Percentiles rank a stretch among this genome's conserved stretches.
These are phyloP conservation scores for Rambutsinella grinnellia DNA, from an alignment of 2,888 invertebrate species.

Conservation along the genomic window DNA sequence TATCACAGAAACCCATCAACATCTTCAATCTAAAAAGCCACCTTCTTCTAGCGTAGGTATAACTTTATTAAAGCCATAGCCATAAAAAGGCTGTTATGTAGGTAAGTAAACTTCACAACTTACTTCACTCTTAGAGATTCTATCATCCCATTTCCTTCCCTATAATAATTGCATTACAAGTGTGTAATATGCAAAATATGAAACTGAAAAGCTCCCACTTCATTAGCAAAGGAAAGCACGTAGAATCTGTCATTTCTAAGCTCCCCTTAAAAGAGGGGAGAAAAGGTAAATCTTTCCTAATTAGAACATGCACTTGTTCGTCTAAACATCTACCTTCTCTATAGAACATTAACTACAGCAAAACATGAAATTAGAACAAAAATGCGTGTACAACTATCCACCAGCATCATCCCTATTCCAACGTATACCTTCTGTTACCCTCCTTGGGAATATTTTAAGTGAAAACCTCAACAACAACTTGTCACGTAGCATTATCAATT, in stretches of 20 bases:
- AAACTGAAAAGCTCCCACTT: too few relatives aligned
- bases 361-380: constrained; percentile 18
- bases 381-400: too few relatives aligned
- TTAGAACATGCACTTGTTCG: constrained; percentile 6
- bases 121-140: neutral
- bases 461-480: constrained; percentile 1
- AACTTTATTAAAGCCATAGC: neutral
- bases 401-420: too few relatives aligned
- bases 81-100: neutral
- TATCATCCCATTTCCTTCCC: too few relatives aligned
- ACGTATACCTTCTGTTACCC: constrained; percentile 18
- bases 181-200: too few relatives aligned
- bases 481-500: neutral
- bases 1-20: too few relatives aligned
- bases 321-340: too few relatives aligned
- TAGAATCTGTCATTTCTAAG: too few relatives aligned
- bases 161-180: too few relatives aligned
- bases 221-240: neutral
- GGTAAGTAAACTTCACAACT: neutral
- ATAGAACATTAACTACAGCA: too few relatives aligned
- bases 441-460: neutral
- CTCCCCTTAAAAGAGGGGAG: too few relatives aligned
- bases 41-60: neutral
- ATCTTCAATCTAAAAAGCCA: neutral
- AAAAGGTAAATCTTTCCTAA: too few relatives aligned